These are phyloP conservation scores for Megalops cyprinoides DNA, from an alignment of 2,797 vertebrate species.

Conservation along the genomic window DNA sequence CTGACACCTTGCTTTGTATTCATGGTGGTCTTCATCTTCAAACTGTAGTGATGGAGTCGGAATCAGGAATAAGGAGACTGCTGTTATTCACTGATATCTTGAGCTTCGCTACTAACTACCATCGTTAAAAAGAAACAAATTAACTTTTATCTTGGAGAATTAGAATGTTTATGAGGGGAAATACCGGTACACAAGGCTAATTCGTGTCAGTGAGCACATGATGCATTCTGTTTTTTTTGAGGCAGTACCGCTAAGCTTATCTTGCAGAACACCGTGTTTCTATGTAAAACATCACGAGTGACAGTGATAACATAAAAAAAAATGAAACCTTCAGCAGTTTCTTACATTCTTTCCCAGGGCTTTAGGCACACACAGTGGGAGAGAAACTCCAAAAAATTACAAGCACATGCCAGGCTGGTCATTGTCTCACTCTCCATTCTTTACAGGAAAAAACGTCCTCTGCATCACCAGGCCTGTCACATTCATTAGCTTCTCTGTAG, in stretches of 20 bases:
- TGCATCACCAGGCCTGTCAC: background rate
- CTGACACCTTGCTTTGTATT: background rate
- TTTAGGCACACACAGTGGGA: slow-evolving; percentile 2
- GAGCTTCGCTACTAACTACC: background rate
- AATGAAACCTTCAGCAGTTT: slow-evolving; percentile 15
- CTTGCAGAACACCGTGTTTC: slow-evolving; percentile 7
- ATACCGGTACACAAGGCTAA: background rate
- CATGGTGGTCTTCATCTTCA: background rate
- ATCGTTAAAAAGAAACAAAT: background rate
- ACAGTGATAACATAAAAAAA: background rate
- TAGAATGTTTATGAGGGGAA: background rate
- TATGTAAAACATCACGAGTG: background rate
- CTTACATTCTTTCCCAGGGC: background rate
- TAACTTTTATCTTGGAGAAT: background rate
- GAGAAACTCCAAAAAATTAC: slow-evolving; percentile 11
- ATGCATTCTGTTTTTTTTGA: background rate
- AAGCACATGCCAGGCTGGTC: background rate
- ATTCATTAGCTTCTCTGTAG: background rate
- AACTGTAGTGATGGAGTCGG: background rate
- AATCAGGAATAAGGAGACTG: background rate
- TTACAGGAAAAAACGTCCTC: background rate
- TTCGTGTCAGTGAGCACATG: background rate
- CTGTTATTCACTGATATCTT: background rate
- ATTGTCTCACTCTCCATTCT: background rate
- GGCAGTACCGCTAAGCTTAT: slow-evolving; percentile 7